Conservation (phyloP, 2,797 vertebrate species). For the Otus scops region DNA sequence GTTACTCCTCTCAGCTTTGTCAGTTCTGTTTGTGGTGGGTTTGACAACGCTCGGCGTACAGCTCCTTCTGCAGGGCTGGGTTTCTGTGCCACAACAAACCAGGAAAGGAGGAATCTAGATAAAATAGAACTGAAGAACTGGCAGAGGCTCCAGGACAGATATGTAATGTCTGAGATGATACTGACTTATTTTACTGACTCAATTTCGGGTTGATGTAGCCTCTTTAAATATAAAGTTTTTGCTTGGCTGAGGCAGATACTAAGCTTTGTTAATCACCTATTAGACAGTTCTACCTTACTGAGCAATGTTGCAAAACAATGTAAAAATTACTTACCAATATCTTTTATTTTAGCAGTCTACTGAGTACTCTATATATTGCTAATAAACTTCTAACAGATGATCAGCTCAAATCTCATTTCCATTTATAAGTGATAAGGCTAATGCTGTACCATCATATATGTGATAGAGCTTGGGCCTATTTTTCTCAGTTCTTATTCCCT, state of each 20-base stretch:
- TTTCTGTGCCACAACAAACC: background rate
- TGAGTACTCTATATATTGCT: background rate
- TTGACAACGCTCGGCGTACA: accelerated
- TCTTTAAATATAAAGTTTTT: background rate
- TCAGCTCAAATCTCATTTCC: background rate
- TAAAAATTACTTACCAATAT: background rate
- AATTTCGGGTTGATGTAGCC: background rate
- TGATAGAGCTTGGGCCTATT: background rate
- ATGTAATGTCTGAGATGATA: background rate
- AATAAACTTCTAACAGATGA: background rate
- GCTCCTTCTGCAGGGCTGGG: background rate
- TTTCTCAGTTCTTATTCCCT: background rate
- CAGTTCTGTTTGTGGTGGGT: background rate
- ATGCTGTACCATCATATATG: background rate
- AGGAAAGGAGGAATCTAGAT: background rate
- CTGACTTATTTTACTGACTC: background rate
- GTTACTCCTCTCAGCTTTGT: background rate
- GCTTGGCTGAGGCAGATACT: background rate
- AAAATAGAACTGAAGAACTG: background rate
- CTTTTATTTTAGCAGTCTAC: background rate
- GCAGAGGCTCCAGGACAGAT: background rate
- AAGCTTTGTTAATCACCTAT: background rate
- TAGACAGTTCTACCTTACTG: background rate
- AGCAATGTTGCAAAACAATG: background rate
- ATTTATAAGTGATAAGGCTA: background rate